Conservation (phyloP, 2,113 vertebrate species). For the Abramis brama region DNA sequence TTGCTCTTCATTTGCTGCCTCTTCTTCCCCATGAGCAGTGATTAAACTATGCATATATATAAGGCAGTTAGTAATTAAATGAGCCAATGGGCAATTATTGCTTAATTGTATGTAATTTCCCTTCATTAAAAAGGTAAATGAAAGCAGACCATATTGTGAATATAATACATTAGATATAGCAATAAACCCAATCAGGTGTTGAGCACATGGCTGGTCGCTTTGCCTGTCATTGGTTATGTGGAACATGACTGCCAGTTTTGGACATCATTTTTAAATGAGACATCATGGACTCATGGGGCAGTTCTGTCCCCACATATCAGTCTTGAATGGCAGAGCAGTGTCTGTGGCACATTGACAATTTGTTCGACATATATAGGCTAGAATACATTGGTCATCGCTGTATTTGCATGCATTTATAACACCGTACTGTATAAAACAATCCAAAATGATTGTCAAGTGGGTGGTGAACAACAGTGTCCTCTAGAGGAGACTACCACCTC, state of each 20-base stretch:
- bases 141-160: slow-evolving; percentile 34
- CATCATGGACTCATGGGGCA: not conserved
- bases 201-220: slow-evolving; percentile 6
- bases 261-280: not conserved
- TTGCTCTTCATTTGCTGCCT: slow-evolving; percentile 87
- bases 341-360: not conserved
- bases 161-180: slow-evolving; percentile 76
- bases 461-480: slow-evolving; percentile 79
- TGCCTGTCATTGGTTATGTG: not conserved
- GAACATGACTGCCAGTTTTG: slow-evolving; percentile 5
- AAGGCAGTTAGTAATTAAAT: slow-evolving; percentile 95
- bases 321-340: not conserved
- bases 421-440: not conserved
- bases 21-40: slow-evolving; percentile 88
- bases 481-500: slow-evolving; percentile 73
- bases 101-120: slow-evolving; percentile 56
- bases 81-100: slow-evolving; percentile 95
- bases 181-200: slow-evolving; percentile 46
- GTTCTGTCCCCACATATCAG: not conserved
- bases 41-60: slow-evolving; percentile 98
- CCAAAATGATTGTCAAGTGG: slow-evolving; percentile 67
- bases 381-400: not conserved
- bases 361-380: not conserved
- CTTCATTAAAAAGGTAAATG: slow-evolving; percentile 59
- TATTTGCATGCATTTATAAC: not conserved